Percentiles rank a stretch among this genome's conserved stretches.
Evolutionary conservation across 2,113 vertebrate genomes (phyloP).

Genomic region (Paraplagusia blochii): DNA sequence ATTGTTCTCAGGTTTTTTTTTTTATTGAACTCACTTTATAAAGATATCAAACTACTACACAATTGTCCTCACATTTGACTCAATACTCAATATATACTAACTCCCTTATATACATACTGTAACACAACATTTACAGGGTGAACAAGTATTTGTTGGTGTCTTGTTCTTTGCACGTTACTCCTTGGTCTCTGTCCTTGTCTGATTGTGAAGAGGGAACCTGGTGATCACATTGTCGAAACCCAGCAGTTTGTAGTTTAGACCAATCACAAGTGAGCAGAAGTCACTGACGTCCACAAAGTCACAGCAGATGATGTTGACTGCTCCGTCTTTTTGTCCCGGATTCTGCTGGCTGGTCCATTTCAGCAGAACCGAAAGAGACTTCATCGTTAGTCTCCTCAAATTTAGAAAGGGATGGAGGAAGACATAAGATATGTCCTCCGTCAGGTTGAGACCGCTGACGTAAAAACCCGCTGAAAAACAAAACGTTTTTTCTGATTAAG

Average conservation of each 20-base stretch:
- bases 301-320: slow-evolving; percentile 73
- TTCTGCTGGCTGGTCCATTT: slow-evolving; percentile 64
- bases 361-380: slow-evolving; percentile 55
- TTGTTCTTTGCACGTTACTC: neutral
- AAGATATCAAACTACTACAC: too few species aligned
- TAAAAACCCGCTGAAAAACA: slow-evolving; percentile 66
- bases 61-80: too few species aligned
- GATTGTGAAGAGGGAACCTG: neutral
- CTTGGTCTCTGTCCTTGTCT: neutral
- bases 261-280: slow-evolving; percentile 67
- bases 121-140: too few species aligned
- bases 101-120: too few species aligned
- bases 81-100: too few species aligned
- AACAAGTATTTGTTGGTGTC: too few species aligned
- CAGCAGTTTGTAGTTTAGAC: slow-evolving; percentile 63
- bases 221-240: neutral
- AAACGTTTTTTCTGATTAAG: neutral
- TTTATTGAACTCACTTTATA: too few species aligned
- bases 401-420: slow-evolving; percentile 66
- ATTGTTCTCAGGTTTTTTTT: too few species aligned
- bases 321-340: slow-evolving; percentile 33
- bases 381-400: slow-evolving; percentile 65
- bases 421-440: slow-evolving; percentile 63
- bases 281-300: slow-evolving; percentile 65
- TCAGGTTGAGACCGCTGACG: slow-evolving; percentile 75